A percentile compares a stretch with the other conserved stretches of the same genome.
Evolutionary conservation across 1,140 invertebrate genomes (phyloP).

Genomic region (Neelides sp.): DNA sequence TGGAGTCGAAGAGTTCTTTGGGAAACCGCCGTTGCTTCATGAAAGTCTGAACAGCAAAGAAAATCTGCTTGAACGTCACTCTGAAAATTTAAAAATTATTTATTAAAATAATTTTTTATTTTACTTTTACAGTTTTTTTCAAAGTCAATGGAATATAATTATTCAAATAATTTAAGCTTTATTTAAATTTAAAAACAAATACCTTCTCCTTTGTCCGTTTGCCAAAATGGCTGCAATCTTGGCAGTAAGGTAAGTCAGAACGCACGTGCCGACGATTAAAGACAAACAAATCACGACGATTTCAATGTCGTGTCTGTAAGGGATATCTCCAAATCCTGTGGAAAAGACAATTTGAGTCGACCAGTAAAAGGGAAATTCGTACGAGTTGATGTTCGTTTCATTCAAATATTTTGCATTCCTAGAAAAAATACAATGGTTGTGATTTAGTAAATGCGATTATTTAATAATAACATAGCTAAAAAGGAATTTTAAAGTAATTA

Average conservation of each 20-base stretch:
- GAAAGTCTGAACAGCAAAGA: conserved; percentile 17
- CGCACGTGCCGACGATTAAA: conserved; percentile 11
- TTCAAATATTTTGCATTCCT: too few relatives aligned
- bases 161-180: background rate
- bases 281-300: conserved; percentile 5
- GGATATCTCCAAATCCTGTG: conserved; percentile 22
- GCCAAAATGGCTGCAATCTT: conserved; percentile 23
- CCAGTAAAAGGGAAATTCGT: conserved; percentile 21
- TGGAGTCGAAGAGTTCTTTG: conserved; percentile 6
- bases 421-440: too few relatives aligned
- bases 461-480: too few relatives aligned
- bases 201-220: conserved; percentile 19
- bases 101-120: background rate
- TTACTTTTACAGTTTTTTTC: background rate
- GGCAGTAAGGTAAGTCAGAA: conserved; percentile 10
- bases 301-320: conserved; percentile 9
- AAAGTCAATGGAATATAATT: background rate
- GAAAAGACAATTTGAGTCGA: conserved; percentile 13
- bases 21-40: conserved; percentile 21
- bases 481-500: too few relatives aligned
- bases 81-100: conserved; percentile 1
- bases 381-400: too few relatives aligned
- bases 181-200: background rate
- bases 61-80: conserved; percentile 23
- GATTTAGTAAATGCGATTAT: too few relatives aligned